phyloP scores from a whole-genome alignment of 2,113 vertebrate species.

The Neofelis nebulosa region DNA sequence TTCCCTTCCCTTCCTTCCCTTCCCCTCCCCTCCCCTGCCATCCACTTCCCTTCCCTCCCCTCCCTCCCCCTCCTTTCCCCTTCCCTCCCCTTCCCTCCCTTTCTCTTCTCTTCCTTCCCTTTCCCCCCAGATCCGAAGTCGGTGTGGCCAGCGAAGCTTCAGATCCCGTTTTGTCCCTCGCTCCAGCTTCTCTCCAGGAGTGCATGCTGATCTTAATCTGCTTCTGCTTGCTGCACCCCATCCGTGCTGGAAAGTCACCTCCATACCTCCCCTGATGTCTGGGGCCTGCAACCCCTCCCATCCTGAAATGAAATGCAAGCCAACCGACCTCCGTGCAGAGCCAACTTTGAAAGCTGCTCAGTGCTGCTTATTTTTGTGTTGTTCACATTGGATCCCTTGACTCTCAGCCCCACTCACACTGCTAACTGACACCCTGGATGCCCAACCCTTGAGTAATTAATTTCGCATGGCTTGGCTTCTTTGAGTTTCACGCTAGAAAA shows the following conservation, averaged over 20 bases:
- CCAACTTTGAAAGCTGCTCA: background rate
- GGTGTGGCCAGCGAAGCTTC: too few relatives aligned
- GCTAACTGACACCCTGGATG: background rate
- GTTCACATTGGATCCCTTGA: background rate
- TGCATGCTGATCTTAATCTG: background rate
- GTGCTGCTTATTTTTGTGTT: background rate
- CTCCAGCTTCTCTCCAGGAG: background rate
- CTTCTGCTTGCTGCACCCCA: background rate
- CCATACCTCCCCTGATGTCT: background rate
- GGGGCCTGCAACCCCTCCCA: background rate
- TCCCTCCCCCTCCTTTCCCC: too few relatives aligned
- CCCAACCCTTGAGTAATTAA: background rate
- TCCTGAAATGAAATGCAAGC: background rate
- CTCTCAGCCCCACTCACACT: too few relatives aligned
- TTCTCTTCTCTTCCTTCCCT: too few relatives aligned
- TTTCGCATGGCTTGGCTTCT: background rate
- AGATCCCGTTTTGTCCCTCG: background rate
- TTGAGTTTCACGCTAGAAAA: background rate
- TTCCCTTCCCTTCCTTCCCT: too few relatives aligned
- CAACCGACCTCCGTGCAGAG: background rate
- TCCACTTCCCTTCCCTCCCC: too few relatives aligned
- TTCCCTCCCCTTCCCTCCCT: too few relatives aligned
- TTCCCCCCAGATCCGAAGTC: background rate
- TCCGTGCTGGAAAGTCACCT: background rate
- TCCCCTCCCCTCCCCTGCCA: too few relatives aligned